These are phyloP conservation scores for Octonoba sinensis DNA, from an alignment of 2,888 invertebrate genomes.

Conservation along the genomic window DNA sequence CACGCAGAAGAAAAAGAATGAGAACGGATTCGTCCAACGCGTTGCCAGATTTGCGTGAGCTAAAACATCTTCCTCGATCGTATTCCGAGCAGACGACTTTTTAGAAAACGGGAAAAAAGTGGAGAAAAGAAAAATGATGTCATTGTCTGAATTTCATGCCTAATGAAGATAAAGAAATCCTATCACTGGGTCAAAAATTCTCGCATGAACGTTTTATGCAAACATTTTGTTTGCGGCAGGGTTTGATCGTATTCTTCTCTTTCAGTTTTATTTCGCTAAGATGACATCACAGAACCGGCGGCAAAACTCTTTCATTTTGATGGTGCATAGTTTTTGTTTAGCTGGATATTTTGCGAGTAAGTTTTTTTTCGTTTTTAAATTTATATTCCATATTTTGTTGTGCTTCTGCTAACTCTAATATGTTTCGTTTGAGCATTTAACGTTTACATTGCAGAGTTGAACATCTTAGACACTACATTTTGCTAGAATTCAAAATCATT, in stretches of 20 bases:
- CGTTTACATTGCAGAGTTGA: too few relatives aligned
- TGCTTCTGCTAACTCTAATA: too few relatives aligned
- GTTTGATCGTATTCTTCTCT: too few relatives aligned
- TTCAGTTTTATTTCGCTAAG: too few relatives aligned
- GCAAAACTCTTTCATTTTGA: too few relatives aligned
- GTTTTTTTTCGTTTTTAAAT: too few relatives aligned
- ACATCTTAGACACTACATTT: too few relatives aligned
- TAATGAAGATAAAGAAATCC: not conserved
- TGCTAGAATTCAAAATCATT: too few relatives aligned
- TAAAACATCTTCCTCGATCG: conserved; percentile 32
- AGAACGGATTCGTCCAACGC: conserved; percentile 42
- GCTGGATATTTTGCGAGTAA: not conserved
- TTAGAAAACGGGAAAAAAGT: conserved; percentile 5
- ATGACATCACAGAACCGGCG: too few relatives aligned
- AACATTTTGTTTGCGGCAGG: not conserved
- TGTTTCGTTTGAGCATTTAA: too few relatives aligned
- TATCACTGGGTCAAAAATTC: conserved; percentile 36
- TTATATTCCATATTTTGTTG: too few relatives aligned
- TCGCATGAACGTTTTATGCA: conserved; percentile 1
- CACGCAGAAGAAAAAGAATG: conserved; percentile 12
- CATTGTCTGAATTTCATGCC: conserved; percentile 14
- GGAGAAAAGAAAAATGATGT: conserved; percentile 18
- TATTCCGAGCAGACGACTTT: conserved; percentile 37
- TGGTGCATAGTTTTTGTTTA: not conserved
- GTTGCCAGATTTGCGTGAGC: conserved; percentile 24